Evolutionary conservation across 2,888 invertebrate species (phyloP), one percentile per base, ranked within the genome.

Genomic region (Brenthis daphne): DNA sequence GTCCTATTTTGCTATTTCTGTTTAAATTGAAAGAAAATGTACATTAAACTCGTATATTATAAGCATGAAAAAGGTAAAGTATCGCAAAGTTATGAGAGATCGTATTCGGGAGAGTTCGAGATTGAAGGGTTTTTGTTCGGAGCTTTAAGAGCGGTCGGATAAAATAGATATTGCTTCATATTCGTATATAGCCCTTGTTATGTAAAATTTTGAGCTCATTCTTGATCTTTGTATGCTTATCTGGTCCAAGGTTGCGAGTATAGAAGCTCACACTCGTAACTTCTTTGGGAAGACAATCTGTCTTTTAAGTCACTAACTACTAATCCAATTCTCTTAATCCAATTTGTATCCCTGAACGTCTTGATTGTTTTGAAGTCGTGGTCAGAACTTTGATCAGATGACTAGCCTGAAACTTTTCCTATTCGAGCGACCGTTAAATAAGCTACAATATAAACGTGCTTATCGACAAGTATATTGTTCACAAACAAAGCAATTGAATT

Each of bases 311-410:
- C 77, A 77, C 78, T 80, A 78, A 75, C 74, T 73, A 71, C 57
- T 74, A 69, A 73, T 70, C 66, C 67, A 73, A 74, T 76, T 70
- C 68, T 57, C 69, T 73, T 85, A 86, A 85, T 85, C 84, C 83
- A 80, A 86, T 86, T 81, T 81, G 82, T 80, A 80, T 81, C 79
- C 77, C 73, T 80, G 83, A 84, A 84, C 82, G 81, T 84, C 84
- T 86, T 85, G 86, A 88, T 88, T 88, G 87, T 88, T 86, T 80
- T 79, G 77, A 85, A 86, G 77, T 85, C 86, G 87, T 87, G 86
- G 83, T 79, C 80, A 78, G 85, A 84, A 87, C 78, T 84, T 83
- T 77, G 84, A 86, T 79, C 75, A 77, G 76, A 74, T 74, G 73
- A 77, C 70, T 74, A 73, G 67, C 70, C 63, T 65, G 60, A 74